Percentiles rank a stretch among this genome's conserved stretches.
Evolutionary conservation across 2,888 invertebrate species (phyloP).

Genomic region (Seira sanloemensis): DNA sequence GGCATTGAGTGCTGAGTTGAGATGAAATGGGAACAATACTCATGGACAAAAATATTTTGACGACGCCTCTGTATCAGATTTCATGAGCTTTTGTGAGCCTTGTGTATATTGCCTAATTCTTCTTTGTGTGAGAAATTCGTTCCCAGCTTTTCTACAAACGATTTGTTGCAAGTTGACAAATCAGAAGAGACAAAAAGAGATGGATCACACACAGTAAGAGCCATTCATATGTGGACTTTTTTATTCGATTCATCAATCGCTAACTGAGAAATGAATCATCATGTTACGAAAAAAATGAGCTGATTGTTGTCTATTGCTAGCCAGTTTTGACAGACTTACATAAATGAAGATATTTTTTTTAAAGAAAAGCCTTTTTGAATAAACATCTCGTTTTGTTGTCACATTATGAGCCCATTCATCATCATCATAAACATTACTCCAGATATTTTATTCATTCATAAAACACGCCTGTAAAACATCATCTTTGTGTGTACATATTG

Average conservation of each 20-base stretch:
- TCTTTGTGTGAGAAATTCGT: background rate
- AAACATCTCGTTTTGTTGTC: background rate
- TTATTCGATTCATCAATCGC: background rate
- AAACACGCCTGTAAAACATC: no score
- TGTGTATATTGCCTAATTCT: no score
- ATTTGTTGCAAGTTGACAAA: background rate
- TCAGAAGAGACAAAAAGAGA: background rate
- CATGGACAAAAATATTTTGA: no score
- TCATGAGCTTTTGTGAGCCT: no score
- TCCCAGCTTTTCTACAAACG: background rate
- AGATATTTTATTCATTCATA: background rate
- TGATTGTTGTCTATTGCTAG: background rate
- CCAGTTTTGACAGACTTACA: background rate
- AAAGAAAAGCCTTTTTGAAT: background rate
- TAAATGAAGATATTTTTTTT: no score
- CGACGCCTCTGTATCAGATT: background rate
- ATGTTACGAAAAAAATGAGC: no score
- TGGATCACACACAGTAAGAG: background rate
- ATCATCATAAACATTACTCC: background rate
- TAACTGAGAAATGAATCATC: no score
- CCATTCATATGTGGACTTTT: background rate
- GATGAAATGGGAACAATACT: no score
- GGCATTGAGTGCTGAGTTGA: no score
- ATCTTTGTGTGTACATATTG: no score
- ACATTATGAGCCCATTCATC: background rate